Evolutionary conservation across 37 sponge, comb jelly and placozoan genomes (phyloP).

Genomic region (Chondrilla cf. caribensis): DNA sequence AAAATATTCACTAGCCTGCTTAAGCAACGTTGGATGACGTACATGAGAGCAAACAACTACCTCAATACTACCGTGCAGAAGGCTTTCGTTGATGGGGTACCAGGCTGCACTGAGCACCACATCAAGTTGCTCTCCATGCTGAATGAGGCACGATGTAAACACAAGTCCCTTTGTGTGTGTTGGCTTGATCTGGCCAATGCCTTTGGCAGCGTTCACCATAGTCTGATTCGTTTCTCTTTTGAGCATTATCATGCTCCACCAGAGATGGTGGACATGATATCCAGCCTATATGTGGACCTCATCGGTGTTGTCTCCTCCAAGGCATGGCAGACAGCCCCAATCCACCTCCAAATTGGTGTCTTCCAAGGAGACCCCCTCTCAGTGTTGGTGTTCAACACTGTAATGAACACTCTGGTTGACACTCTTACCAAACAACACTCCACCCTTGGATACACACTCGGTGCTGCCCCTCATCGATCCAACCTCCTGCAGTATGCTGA

Average conservation of each 20-base stretch:
- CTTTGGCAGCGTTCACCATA: constrained; percentile 34
- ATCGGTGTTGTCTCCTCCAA: constrained; percentile 2
- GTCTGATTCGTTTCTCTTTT: constrained; percentile 25
- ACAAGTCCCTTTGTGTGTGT: constrained; percentile 1
- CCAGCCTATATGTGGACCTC: constrained; percentile 5
- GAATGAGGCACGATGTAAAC: constrained; percentile 21
- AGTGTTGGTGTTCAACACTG: constrained; percentile 36
- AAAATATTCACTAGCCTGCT: constrained; percentile 7
- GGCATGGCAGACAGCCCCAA: constrained; percentile 5
- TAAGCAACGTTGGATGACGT: not conserved
- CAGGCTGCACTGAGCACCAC: constrained; percentile 38
- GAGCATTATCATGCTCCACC: constrained; percentile 30
- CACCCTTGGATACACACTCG: no score
- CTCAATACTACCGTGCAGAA: constrained; percentile 15
- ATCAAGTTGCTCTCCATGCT: constrained; percentile 3
- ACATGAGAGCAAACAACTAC: constrained; percentile 18
- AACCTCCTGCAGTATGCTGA: constrained; percentile 34
- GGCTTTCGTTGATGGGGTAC: constrained; percentile 10
- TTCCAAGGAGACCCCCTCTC: constrained; percentile 47
- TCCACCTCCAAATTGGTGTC: constrained; percentile 27
- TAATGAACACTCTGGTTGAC: constrained; percentile 32
- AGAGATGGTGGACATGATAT: not conserved
- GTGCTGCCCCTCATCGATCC: not conserved
- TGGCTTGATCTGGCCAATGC: constrained; percentile 47
- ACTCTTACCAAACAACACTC: constrained; percentile 3